Evolutionary conservation across 1,140 invertebrate species (phyloP), one percentile per base, ranked within the genome.

Genomic region (Anthonomus grandis): DNA sequence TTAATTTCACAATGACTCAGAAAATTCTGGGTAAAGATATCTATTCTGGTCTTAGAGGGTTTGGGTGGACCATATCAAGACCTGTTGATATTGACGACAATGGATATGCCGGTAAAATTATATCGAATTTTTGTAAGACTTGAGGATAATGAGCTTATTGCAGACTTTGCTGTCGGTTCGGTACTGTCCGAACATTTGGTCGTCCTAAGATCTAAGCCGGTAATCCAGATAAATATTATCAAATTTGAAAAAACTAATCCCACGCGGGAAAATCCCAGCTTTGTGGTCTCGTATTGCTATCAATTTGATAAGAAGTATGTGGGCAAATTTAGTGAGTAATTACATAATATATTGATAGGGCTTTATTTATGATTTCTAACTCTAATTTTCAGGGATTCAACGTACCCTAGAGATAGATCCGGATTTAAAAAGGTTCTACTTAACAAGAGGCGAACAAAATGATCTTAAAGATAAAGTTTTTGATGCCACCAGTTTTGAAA

Each of bases 41-140:
- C 41, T 58, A 66, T 12, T 18, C 54, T 1, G 42, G 37, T 3
- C 51, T 79, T 13, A 65, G 62, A 34, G 79, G 79, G 3, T 81
- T 82, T 57, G 79, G 80, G 6, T 70, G 76, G 9, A 75, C 74
- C 25, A 74, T 81, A 22, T 74, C 76, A 0, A 72, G 74, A 62
- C 66, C 74, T 0, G 57, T 66, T 1, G 80, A 81, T 51, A 62
- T 81, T 12, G 77, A 81, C 57, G 53, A 42, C 1, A 79, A 81
- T 62, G 52, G 47, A 10, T 78, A 75, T 57, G 49, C 63, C 47
- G 76, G 74, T 75, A 60, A 10, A 6, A 42, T 50, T 48, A 38
- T 9, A 31, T 44, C 3, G 34, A 39, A 45, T 46, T 36, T 4
- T 45, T 36, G 46, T 47, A 34, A 23, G 12, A 15, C 17, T 1